Conservation (phyloP, 2,888 invertebrate species). For the Miltochrista miniata region DNA sequence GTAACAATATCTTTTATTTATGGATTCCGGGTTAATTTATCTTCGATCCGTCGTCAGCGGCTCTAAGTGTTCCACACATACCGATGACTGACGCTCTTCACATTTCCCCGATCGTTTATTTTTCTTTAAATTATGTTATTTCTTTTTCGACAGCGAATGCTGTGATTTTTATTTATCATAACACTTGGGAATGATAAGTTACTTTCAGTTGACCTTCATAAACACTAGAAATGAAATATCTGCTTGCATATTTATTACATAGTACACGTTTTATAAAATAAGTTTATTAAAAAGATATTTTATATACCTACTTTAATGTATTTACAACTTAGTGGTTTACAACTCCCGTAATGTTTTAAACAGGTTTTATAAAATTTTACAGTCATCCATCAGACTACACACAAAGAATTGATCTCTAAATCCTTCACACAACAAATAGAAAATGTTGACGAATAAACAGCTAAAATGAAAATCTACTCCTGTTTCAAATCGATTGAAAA, state of each 20-base stretch:
- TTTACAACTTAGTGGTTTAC: no score
- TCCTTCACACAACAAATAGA: no score
- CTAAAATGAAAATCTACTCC: no score
- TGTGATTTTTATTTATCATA: background rate
- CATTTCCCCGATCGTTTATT: constrained; percentile 10
- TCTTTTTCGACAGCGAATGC: constrained; percentile 3
- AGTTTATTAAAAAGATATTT: no score
- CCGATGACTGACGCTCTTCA: constrained; percentile 36
- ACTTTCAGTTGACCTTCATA: background rate
- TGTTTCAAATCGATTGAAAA: background rate
- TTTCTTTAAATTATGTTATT: constrained; percentile 1
- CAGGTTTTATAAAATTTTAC: no score
- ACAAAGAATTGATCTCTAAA: no score
- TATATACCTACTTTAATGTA: no score
- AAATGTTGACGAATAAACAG: no score
- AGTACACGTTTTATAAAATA: no score
- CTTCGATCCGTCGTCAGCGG: constrained; percentile 47
- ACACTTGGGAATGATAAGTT: background rate
- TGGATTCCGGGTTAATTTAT: constrained; percentile 52
- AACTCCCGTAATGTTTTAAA: no score
- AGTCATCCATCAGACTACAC: no score
- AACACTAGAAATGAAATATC: background rate
- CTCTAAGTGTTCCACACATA: constrained; percentile 42
- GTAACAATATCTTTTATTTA: constrained; percentile 40
- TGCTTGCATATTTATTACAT: no score